phyloP scores from a whole-genome alignment of 2,797 vertebrate species.

The Coendou prehensilis region DNA sequence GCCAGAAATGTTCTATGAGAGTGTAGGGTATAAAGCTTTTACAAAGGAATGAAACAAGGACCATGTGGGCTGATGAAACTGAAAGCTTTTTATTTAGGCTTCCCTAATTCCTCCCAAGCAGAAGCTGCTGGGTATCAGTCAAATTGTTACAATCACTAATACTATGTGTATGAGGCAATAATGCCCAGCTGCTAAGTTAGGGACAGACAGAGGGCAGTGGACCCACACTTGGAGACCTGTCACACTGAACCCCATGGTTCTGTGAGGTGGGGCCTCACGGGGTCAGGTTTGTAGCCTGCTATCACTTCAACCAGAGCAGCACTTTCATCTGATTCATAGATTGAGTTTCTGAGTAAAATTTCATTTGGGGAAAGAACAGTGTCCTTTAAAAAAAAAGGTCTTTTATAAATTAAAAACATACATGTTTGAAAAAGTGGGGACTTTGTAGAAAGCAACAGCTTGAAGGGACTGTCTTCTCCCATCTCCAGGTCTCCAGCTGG shows the following conservation, averaged over 20 bases:
- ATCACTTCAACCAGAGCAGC: slow-evolving; percentile 7
- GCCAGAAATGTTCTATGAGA: slow-evolving; percentile 50
- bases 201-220: neutral
- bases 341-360: slow-evolving; percentile 42
- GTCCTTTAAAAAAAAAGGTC: slow-evolving; percentile 30
- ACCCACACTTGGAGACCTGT: neutral
- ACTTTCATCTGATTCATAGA: neutral
- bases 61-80: neutral
- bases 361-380: neutral
- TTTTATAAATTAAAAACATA: neutral
- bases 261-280: no score
- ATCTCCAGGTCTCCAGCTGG: neutral
- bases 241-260: neutral
- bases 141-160: neutral
- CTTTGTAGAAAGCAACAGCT: neutral
- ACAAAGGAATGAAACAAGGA: slow-evolving; percentile 27
- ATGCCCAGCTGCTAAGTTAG: neutral
- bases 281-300: neutral
- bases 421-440: neutral
- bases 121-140: neutral
- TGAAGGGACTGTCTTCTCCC: neutral
- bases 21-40: neutral
- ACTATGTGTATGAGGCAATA: neutral
- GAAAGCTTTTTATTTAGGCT: neutral
- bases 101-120: neutral